A percentile compares a stretch with the other conserved stretches of the same genome.
Conservation (phyloP, 2,797 vertebrate species). For the Oryzias dopingdopingensis region DNA sequence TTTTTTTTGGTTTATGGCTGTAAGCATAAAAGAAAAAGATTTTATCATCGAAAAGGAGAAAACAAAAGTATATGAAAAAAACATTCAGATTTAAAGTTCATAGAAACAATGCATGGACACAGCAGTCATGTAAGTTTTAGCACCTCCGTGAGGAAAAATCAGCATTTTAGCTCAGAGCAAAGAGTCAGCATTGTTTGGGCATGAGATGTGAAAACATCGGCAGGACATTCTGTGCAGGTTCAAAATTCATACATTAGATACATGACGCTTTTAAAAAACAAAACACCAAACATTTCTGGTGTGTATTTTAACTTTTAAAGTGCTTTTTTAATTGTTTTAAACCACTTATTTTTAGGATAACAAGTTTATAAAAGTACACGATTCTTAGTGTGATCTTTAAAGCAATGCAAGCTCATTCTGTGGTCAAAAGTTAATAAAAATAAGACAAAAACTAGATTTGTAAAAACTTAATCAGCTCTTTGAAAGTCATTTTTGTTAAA, state of each 20-base stretch:
- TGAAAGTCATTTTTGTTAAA: constrained; percentile 3
- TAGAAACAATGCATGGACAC: neutral
- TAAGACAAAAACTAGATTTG: neutral
- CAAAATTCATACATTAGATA: neutral
- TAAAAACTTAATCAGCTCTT: neutral
- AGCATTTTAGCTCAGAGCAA: constrained; percentile 10
- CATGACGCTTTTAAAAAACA: constrained; percentile 1
- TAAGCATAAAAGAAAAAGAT: too few species aligned
- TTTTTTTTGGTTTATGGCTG: too few species aligned
- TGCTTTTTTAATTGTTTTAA: constrained; percentile 21
- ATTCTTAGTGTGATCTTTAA: neutral
- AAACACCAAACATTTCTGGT: neutral
- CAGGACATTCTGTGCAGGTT: neutral
- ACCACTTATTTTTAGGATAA: neutral
- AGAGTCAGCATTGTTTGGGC: constrained; percentile 32
- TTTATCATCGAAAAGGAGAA: too few species aligned
- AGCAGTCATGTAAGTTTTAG: neutral
- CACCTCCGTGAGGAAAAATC: constrained; percentile 11
- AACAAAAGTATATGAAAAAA: neutral
- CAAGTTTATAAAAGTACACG: neutral
- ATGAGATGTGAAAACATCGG: constrained; percentile 28
- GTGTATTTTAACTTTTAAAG: constrained; percentile 20
- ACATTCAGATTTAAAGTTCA: neutral
- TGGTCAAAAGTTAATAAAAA: neutral
- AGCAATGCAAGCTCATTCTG: neutral